Percentiles rank a stretch among this genome's conserved stretches.
These are phyloP conservation scores for Cotesia congregata DNA, from an alignment of 2,888 invertebrate species.

Conservation along the genomic window DNA sequence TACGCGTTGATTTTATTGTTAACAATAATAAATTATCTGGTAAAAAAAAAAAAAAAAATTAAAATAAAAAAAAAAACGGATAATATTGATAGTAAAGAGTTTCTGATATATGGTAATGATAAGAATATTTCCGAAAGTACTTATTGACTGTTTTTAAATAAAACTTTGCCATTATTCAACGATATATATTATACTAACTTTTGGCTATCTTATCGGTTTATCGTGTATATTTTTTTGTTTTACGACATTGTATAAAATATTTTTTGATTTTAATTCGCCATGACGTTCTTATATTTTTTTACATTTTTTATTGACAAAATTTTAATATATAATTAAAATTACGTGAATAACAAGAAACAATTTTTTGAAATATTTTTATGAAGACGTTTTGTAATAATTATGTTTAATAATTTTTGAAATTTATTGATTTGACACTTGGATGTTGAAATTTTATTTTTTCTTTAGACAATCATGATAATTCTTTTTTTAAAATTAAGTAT, in stretches of 20 bases:
- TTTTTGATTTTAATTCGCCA: neutral
- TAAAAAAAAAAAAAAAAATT: conserved; percentile 45
- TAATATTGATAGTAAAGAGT: conserved; percentile 60
- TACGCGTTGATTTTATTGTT: conserved; percentile 63
- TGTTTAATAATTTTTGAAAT: too few species aligned
- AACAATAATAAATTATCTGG: conserved; percentile 57
- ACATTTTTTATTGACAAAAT: neutral
- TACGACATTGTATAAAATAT: neutral
- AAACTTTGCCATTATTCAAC: conserved; percentile 64
- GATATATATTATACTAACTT: conserved; percentile 46
- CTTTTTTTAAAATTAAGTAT: neutral
- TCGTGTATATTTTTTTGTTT: conserved; percentile 50
- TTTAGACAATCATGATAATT: neutral
- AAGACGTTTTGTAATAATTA: too few species aligned
- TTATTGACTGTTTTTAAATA: conserved; percentile 67
- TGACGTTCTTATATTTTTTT: neutral
- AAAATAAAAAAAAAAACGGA: conserved; percentile 51
- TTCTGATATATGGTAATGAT: conserved; percentile 53
- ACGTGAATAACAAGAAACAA: too few species aligned
- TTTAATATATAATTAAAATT: neutral
- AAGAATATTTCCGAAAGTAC: conserved; percentile 65
- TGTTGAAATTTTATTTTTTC: neutral
- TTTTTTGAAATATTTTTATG: neutral
- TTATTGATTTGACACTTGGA: neutral
- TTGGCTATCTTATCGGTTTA: conserved; percentile 43